Evolutionary conservation across 2,113 vertebrate genomes (phyloP).

Genomic region (Polypterus senegalus): DNA sequence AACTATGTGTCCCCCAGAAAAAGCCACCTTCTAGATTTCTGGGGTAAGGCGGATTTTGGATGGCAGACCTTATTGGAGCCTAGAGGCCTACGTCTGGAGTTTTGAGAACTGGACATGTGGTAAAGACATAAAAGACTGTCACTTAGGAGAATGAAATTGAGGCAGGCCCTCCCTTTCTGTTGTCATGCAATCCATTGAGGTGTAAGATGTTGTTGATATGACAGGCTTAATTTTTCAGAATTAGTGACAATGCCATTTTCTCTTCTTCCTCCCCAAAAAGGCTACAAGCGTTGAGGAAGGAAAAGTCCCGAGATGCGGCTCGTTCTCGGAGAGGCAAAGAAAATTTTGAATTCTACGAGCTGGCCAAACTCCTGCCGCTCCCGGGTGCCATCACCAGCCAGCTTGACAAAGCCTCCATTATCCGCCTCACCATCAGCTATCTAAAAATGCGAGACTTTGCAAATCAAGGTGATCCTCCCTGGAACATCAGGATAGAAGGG

Average conservation of each 20-base stretch:
- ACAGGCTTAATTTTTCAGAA: neutral
- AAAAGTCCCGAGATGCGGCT: constrained; percentile 93
- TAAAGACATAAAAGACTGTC: too few relatives aligned
- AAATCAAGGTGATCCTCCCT: constrained; percentile 93
- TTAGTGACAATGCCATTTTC: neutral
- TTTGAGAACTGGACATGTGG: too few relatives aligned
- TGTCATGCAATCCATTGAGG: too few relatives aligned
- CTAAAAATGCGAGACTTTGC: constrained; percentile 98
- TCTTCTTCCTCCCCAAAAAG: constrained; percentile 42
- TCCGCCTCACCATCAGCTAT: constrained; percentile 97
- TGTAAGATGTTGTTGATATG: too few relatives aligned
- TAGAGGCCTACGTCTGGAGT: too few relatives aligned
- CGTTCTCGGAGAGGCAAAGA: constrained; percentile 93
- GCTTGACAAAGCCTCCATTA: constrained; percentile 97
- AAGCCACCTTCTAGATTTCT: too few relatives aligned
- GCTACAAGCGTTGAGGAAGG: constrained; percentile 97
- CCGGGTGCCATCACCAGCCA: constrained; percentile 97
- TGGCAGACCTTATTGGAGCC: too few relatives aligned
- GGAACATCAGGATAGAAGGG: constrained; percentile 92
- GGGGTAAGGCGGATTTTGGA: too few relatives aligned
- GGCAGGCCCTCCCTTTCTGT: too few relatives aligned
- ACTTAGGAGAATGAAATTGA: too few relatives aligned
- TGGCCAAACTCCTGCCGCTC: constrained; percentile 95
- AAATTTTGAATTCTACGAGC: constrained; percentile 97
- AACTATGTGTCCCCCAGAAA: too few relatives aligned